phyloP scores from a whole-genome alignment of 2,888 invertebrate genomes.

The Drosophila anomelani region DNA sequence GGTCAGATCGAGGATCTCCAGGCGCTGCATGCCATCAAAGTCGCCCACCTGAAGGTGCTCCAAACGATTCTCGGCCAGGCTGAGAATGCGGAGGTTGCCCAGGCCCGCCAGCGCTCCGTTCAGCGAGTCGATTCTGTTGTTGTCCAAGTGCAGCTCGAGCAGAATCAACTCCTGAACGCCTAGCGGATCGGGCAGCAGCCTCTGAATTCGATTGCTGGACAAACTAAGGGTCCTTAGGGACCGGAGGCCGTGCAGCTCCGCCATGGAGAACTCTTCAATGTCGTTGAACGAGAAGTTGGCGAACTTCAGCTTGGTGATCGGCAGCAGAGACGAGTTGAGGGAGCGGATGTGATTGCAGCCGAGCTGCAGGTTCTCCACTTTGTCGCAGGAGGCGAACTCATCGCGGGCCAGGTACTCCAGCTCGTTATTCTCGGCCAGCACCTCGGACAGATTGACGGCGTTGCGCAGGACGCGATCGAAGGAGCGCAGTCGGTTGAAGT shows the following conservation, averaged over 20 bases:
- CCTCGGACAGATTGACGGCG: conserved; percentile 88
- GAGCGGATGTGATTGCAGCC: conserved; percentile 90
- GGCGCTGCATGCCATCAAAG: conserved; percentile 90
- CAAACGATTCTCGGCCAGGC: conserved; percentile 91
- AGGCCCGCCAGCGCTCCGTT: conserved; percentile 92
- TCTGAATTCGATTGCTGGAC: conserved; percentile 90
- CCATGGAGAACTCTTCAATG: conserved; percentile 91
- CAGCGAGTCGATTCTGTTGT: conserved; percentile 89
- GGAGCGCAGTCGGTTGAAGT: conserved; percentile 89
- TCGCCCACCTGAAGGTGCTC: conserved; percentile 91
- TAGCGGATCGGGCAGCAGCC: conserved; percentile 89
- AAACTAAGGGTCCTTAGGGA: conserved; percentile 90
- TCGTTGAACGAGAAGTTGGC: conserved; percentile 91
- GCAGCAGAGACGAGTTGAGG: conserved; percentile 90
- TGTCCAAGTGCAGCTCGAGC: conserved; percentile 89
- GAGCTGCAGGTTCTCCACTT: conserved; percentile 89
- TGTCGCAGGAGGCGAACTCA: conserved; percentile 90
- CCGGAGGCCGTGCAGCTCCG: conserved; percentile 91
- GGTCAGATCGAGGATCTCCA: conserved; percentile 91
- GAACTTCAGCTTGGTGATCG: conserved; percentile 88
- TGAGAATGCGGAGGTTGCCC: conserved; percentile 89
- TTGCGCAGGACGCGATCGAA: conserved; percentile 90
- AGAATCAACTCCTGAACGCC: conserved; percentile 91
- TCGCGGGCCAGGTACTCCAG: conserved; percentile 91
- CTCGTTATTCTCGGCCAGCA: conserved; percentile 90